Evolutionary conservation across 2,888 invertebrate species (phyloP).

Genomic region (Cantharis nigra): DNA sequence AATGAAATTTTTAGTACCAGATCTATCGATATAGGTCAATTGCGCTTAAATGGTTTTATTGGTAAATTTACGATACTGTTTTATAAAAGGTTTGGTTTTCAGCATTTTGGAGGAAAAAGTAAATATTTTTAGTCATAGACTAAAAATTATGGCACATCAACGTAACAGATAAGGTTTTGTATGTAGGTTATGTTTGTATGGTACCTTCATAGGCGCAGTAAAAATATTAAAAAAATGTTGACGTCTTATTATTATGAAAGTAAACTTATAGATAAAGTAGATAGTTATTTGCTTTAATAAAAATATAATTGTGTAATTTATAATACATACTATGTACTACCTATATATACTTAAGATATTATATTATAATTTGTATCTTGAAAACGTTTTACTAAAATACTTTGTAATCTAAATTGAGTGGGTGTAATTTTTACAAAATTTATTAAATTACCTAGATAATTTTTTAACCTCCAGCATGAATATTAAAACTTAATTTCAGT

Average conservation of each 20-base stretch:
- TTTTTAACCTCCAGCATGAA: background rate
- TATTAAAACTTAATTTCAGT: background rate
- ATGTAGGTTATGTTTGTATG: slow-evolving; percentile 1
- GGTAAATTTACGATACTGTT: background rate
- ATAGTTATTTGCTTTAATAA: slow-evolving; percentile 2
- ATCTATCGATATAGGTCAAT: slow-evolving; percentile 4
- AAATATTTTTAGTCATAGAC: background rate
- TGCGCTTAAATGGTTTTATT: background rate
- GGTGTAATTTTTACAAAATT: background rate
- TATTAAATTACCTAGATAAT: background rate
- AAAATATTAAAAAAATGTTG: background rate
- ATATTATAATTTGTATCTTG: background rate
- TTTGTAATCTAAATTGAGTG: background rate
- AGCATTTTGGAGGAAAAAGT: background rate
- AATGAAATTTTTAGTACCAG: background rate
- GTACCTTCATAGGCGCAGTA: background rate
- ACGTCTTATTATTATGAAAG: background rate
- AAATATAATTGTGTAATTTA: background rate
- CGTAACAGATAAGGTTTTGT: background rate
- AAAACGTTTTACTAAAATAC: background rate
- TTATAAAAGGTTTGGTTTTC: background rate
- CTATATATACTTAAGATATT: background rate
- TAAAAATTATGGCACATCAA: background rate
- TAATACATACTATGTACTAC: background rate
- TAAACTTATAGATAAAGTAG: background rate